Percentiles rank a stretch among this genome's conserved stretches.
These are phyloP conservation scores for Macquaria australasica DNA, from an alignment of 2,113 vertebrate species.

Conservation along the genomic window DNA sequence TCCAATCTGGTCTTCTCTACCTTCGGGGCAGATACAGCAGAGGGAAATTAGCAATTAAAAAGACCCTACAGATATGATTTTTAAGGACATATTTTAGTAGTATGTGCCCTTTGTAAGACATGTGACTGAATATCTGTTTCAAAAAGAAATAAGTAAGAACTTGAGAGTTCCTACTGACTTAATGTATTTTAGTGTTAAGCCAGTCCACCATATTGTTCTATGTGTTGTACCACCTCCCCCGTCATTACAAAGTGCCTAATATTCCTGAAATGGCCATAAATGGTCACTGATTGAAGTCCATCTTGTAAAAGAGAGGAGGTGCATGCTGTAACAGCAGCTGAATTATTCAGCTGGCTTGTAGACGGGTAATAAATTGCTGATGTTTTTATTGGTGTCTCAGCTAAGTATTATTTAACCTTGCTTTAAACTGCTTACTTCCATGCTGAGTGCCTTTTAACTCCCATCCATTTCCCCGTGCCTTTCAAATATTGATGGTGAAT, in stretches of 20 bases:
- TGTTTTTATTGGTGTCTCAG: slow-evolving; percentile 84
- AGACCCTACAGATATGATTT: slow-evolving; percentile 20
- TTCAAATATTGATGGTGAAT: slow-evolving; percentile 88
- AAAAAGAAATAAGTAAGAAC: neutral
- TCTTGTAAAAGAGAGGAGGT: slow-evolving; percentile 71
- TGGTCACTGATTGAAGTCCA: slow-evolving; percentile 73
- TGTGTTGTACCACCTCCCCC: slow-evolving; percentile 17
- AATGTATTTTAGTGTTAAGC: slow-evolving; percentile 34
- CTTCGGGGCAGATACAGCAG: slow-evolving; percentile 6
- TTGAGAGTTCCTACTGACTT: slow-evolving; percentile 25
- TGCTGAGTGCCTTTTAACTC: slow-evolving; percentile 88
- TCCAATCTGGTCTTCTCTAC: slow-evolving; percentile 22
- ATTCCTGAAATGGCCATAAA: slow-evolving; percentile 71
- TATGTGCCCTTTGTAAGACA: slow-evolving; percentile 31
- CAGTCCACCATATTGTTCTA: neutral
- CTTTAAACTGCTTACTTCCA: slow-evolving; percentile 85
- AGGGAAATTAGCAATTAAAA: slow-evolving; percentile 44
- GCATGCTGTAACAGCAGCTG: slow-evolving; percentile 75
- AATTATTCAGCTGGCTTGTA: slow-evolving; percentile 82
- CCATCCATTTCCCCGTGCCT: slow-evolving; percentile 81
- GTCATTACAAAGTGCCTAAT: slow-evolving; percentile 51
- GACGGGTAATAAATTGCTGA: slow-evolving; percentile 85
- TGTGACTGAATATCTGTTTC: neutral
- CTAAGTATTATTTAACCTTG: slow-evolving; percentile 89
- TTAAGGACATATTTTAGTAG: slow-evolving; percentile 26